Evolutionary conservation across 1,140 invertebrate genomes (phyloP), one percentile per base, ranked within the genome.

Genomic region (Harpegnathos saltator): DNA sequence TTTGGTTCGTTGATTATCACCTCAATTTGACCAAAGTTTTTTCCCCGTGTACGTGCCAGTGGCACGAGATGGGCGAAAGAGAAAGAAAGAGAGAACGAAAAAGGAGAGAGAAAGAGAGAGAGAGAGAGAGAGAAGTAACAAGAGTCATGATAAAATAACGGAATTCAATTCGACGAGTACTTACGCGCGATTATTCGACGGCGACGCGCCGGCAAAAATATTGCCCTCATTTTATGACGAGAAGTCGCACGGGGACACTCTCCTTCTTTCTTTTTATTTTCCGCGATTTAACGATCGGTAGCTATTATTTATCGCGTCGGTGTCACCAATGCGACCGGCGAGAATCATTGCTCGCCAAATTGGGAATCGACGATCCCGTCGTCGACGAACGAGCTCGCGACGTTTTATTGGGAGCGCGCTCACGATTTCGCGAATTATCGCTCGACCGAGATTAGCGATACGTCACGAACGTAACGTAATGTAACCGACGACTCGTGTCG

Each of bases 361-460:
- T 69, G 61, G 50, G 17, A 66, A 84, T 54, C 77, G 61, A 83
- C 65, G 44, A 58, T 0, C 22, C 68, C 52, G 24, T 66, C 63
- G 84, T 72, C 62, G 69, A 33, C 19, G 17, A 29, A n/a, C n/a
- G n/a, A n/a, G n/a, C n/a, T n/a, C n/a, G 33, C 65, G 58, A 11
- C 9, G 38, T 44, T 44, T 84, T 77, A 86, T 78, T 73, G 44
- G 17, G 12, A 12, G 33, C 12, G 29, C 29, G 29, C 11, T 44
- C 26, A 19, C 63, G 78, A 73, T 83, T 87, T 82, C 54, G 50
- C 17, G 62, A 86, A 87, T 87, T 84, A 87, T 84, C 74, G 72
- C 61, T n/a, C 68, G 68, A 52, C 73, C 74, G 66, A 44, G 69
- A 80, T 80, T 80, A 80, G 33, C 29, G 19, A 38, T 17, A 44